Percentiles rank a stretch among this genome's conserved stretches.
phyloP scores from a whole-genome alignment of 2,888 invertebrate species.

The Lamproptera curius region DNA sequence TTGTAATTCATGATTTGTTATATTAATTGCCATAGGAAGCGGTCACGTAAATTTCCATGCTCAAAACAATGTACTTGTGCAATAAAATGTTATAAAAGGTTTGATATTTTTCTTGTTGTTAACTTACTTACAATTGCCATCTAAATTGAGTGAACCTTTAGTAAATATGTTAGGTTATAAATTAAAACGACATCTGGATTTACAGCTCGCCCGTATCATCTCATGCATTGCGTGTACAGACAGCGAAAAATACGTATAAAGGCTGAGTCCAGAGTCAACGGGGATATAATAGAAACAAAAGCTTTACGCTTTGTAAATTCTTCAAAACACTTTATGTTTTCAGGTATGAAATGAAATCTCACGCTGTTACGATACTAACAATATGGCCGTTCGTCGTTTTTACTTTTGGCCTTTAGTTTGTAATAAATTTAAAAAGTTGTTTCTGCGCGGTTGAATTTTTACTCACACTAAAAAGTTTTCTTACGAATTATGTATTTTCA shows the following conservation, averaged over 20 bases:
- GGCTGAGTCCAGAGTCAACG: not conserved
- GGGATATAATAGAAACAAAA: not conserved
- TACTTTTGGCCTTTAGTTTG: too few relatives aligned
- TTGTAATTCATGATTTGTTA: not conserved
- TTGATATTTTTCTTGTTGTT: not conserved
- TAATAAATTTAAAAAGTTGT: too few relatives aligned
- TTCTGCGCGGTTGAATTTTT: too few relatives aligned
- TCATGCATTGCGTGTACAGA: constrained; percentile 7
- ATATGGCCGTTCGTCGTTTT: too few relatives aligned
- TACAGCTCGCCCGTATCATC: not conserved
- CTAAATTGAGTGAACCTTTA: too few relatives aligned
- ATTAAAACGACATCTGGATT: too few relatives aligned
- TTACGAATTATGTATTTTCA: too few relatives aligned
- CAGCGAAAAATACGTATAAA: constrained; percentile 6
- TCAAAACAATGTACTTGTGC: not conserved
- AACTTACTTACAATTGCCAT: too few relatives aligned
- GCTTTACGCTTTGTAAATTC: not conserved
- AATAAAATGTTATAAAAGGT: not conserved
- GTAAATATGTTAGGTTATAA: too few relatives aligned
- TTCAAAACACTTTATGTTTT: not conserved
- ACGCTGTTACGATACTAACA: too few relatives aligned
- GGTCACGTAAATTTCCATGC: not conserved
- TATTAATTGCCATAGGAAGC: not conserved
- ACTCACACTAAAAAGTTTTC: too few relatives aligned
- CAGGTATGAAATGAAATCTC: not conserved